Evolutionary conservation across 2,888 invertebrate species (phyloP).

Genomic region (Erebia epiphron): DNA sequence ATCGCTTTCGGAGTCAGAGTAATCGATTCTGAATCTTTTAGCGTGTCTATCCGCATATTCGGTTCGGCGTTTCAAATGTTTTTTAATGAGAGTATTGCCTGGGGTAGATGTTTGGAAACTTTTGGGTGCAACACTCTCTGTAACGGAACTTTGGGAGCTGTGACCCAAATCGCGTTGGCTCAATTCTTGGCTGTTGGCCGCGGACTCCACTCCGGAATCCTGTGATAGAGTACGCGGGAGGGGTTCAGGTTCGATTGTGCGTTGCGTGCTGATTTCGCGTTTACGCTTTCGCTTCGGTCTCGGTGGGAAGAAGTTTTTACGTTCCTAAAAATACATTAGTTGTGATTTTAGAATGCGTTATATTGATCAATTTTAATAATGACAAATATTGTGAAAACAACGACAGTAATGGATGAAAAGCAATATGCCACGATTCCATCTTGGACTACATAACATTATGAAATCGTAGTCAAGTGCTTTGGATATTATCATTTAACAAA

Average conservation of each 20-base stretch:
- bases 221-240: slow-evolving; percentile 54
- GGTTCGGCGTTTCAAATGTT: slow-evolving; percentile 49
- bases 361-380: background rate
- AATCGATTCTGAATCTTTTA: slow-evolving; percentile 54
- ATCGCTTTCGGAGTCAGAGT: slow-evolving; percentile 50
- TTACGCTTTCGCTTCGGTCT: slow-evolving; percentile 80
- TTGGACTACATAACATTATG: background rate
- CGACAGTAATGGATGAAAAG: background rate
- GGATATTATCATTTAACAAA: too few relatives aligned
- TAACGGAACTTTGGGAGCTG: slow-evolving; percentile 8
- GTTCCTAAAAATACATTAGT: slow-evolving; percentile 75
- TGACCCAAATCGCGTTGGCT: slow-evolving; percentile 12
- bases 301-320: slow-evolving; percentile 87
- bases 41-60: slow-evolving; percentile 54
- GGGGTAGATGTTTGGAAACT: slow-evolving; percentile 16
- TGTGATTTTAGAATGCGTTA: slow-evolving; percentile 11
- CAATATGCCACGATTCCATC: background rate
- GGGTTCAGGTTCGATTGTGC: slow-evolving; percentile 40
- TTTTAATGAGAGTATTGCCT: slow-evolving; percentile 6
- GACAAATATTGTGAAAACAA: background rate
- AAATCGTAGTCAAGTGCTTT: background rate
- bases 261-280: slow-evolving; percentile 40
- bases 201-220: slow-evolving; percentile 63
- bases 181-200: slow-evolving; percentile 58
- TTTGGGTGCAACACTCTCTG: slow-evolving; percentile 8